phyloP scores from a whole-genome alignment of 1,140 invertebrate species.

The Leptinotarsa defecta region DNA sequence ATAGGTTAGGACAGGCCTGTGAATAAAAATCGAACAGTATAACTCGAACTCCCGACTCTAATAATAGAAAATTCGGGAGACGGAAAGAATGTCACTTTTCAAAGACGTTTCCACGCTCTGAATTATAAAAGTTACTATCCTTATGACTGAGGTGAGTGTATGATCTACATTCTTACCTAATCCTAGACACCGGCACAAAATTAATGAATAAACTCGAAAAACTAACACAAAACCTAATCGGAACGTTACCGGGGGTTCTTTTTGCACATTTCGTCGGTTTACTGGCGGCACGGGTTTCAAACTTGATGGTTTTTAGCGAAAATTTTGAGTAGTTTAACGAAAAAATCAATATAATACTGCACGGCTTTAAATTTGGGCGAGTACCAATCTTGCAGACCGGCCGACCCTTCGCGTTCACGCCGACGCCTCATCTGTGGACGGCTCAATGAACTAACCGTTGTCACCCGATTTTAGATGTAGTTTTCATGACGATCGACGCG shows the following conservation, averaged over 20 bases:
- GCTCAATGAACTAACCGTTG: not conserved
- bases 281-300: constrained; percentile 31
- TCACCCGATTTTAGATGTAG: not conserved
- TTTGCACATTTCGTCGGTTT: constrained; percentile 3
- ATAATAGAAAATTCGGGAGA: not conserved
- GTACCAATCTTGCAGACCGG: constrained; percentile 29
- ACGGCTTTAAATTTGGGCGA: constrained; percentile 44
- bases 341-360: constrained; percentile 44
- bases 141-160: not conserved
- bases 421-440: constrained; percentile 21
- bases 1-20: not conserved
- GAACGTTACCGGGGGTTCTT: not conserved
- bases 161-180: constrained; percentile 21
- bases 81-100: not conserved
- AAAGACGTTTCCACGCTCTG: not conserved
- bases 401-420: constrained; percentile 3
- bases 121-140: not conserved
- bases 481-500: not conserved
- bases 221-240: constrained; percentile 21
- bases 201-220: not conserved
- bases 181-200: constrained; percentile 13
- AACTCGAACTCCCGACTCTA: constrained; percentile 1
- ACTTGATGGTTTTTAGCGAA: constrained; percentile 19
- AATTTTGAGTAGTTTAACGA: constrained; percentile 37
- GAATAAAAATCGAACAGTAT: constrained; percentile 6